These are phyloP conservation scores for Rhingia campestris DNA, from an alignment of 2,888 invertebrate genomes.

Conservation along the genomic window DNA sequence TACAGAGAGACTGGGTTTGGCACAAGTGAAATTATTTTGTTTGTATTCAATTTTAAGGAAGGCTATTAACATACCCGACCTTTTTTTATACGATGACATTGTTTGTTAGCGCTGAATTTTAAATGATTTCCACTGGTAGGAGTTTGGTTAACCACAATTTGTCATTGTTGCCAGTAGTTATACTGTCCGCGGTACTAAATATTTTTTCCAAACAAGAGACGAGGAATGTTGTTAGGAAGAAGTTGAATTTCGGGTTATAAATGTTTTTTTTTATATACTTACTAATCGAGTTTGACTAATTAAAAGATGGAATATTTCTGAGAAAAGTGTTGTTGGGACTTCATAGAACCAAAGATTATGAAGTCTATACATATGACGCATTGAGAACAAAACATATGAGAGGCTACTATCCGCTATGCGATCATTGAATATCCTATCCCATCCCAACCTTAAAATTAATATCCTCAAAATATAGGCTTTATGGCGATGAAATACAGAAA, in stretches of 20 bases:
- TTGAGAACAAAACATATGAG: no score
- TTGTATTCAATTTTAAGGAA: slow-evolving; percentile 20
- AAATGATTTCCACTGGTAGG: not conserved
- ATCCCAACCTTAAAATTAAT: no score
- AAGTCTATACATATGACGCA: no score
- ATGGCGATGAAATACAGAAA: no score
- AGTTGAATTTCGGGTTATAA: slow-evolving; percentile 9
- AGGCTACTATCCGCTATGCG: no score
- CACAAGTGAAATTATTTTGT: slow-evolving; percentile 62
- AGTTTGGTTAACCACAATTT: not conserved
- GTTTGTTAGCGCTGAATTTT: slow-evolving; percentile 11
- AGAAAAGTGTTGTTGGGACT: no score
- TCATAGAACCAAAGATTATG: no score
- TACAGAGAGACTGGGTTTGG: slow-evolving; percentile 57
- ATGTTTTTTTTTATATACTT: not conserved
- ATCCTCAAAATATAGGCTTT: no score
- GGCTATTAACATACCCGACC: slow-evolving; percentile 17
- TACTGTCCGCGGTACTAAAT: not conserved
- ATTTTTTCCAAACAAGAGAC: slow-evolving; percentile 4
- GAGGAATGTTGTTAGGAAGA: slow-evolving; percentile 11
- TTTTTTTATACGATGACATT: slow-evolving; percentile 3
- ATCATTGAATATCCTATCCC: no score
- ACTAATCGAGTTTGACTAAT: not conserved
- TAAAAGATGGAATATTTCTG: not conserved
- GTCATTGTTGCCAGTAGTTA: not conserved